These are phyloP conservation scores for Rousettus madagascariensis DNA, from an alignment of 2,797 vertebrate genomes.

Conservation along the genomic window DNA sequence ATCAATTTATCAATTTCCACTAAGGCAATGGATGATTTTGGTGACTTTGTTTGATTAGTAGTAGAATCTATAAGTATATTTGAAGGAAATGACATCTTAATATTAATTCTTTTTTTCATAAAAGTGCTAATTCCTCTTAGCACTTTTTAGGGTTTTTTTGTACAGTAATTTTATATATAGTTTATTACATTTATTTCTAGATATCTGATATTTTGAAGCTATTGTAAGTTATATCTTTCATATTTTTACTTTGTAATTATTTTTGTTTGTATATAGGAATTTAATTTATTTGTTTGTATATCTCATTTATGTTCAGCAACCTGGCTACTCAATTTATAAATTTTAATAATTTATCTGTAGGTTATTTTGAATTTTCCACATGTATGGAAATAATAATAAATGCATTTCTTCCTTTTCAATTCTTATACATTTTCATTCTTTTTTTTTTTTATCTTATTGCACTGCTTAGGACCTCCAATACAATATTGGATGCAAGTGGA, in stretches of 20 bases:
- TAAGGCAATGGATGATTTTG: neutral
- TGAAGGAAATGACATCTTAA: neutral
- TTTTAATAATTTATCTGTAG: neutral
- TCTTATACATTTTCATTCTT: neutral
- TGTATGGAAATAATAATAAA: neutral
- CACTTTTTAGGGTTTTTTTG: neutral
- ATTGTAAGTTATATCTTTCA: neutral
- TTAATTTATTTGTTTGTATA: neutral
- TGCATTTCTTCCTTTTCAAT: neutral
- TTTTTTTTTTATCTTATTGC: neutral
- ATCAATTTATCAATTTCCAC: neutral
- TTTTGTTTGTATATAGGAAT: neutral
- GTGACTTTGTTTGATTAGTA: no score
- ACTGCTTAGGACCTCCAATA: neutral
- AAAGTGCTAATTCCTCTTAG: neutral
- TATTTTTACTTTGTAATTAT: neutral
- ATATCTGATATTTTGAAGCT: neutral
- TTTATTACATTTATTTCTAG: neutral
- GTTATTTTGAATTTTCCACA: neutral
- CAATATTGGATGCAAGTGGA: neutral
- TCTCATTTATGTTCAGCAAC: neutral
- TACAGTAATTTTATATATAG: neutral
- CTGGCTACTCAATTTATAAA: neutral
- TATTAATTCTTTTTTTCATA: neutral
- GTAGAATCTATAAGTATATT: neutral